These are phyloP conservation scores for Poecilobothrus nobilitatus DNA, from an alignment of 2,888 invertebrate species.

Conservation along the genomic window DNA sequence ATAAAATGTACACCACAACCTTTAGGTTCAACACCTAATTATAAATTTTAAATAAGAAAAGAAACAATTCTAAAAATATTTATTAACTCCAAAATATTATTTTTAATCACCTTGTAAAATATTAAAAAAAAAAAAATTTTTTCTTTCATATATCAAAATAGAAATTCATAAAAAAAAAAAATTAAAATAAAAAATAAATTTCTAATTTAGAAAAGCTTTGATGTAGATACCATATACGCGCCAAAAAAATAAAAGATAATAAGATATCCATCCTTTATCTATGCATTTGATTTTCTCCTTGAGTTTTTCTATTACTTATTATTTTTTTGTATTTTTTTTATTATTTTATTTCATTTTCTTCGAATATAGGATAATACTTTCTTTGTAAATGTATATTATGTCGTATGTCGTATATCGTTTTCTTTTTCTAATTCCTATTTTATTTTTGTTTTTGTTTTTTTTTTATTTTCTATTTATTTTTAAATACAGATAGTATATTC, in stretches of 20 bases:
- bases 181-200: background rate
- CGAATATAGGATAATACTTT: background rate
- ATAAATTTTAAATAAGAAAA: too few species aligned
- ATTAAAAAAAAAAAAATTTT: background rate
- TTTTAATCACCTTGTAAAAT: background rate
- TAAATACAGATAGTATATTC: too few species aligned
- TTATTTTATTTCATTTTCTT: background rate
- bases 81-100: too few species aligned
- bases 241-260: background rate
- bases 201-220: background rate
- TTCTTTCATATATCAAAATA: background rate
- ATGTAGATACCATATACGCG: background rate
- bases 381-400: background rate
- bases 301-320: too few species aligned
- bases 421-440: background rate
- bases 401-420: conserved; percentile 1
- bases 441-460: background rate
- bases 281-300: too few species aligned
- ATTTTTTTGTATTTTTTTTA: too few species aligned
- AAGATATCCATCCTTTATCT: background rate
- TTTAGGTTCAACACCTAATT: too few species aligned
- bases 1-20: too few species aligned
- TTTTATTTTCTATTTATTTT: background rate
- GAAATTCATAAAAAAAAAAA: background rate
- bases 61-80: too few species aligned